Base-by-base conservation (phyloP, 2,797 vertebrate genomes). In the Lepilemur septentrionalis region DNA sequence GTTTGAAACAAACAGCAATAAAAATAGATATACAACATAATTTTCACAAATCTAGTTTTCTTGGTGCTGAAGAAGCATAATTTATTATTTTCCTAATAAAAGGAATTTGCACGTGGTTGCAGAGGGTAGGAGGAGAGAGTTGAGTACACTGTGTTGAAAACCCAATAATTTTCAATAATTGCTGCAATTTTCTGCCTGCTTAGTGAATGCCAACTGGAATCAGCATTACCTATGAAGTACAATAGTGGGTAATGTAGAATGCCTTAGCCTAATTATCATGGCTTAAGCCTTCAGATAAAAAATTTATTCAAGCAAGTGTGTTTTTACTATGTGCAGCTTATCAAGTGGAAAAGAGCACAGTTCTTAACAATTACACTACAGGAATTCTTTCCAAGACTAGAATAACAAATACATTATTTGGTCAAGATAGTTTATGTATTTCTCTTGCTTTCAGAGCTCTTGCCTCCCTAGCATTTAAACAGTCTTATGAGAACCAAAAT, bases 141-240 rank as follows among this genome's bases (percentile, higher is more conserved):
- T 91, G 95, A 97, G 63, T 52, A 50, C 92, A 92, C 91, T 96
- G 85, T 92, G 94, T 97, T 98, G 97, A 95, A 96, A 98, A 98
- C 92, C 97, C 91, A 97, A 89, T 98, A 91, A 98, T 98, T 98
- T 98, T 85, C 95, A 97, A 94, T 96, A 98, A 98, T 98, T 98
- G 97, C 93, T 96, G 92, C 97, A 98, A 98, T 98, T 98, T 98
- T 96, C 97, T 96, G 96, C 35, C 94, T 98, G 97, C 86, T 57
- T 96, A 61, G 72, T 72, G 95, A 98, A 94, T 12, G 87, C 96
- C 97, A 94, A 0, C 50, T 94, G 88, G 97, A 97, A 97, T 95
- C 94, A 83, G 92, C 95, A 61, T 63, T 92, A 90, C 82, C 94
- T 94, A 50, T 55, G 94, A 96, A 93, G 96, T 79, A 95, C 96